phyloP scores from a whole-genome alignment of 2,888 invertebrate genomes.

The Synergus japonicus region DNA sequence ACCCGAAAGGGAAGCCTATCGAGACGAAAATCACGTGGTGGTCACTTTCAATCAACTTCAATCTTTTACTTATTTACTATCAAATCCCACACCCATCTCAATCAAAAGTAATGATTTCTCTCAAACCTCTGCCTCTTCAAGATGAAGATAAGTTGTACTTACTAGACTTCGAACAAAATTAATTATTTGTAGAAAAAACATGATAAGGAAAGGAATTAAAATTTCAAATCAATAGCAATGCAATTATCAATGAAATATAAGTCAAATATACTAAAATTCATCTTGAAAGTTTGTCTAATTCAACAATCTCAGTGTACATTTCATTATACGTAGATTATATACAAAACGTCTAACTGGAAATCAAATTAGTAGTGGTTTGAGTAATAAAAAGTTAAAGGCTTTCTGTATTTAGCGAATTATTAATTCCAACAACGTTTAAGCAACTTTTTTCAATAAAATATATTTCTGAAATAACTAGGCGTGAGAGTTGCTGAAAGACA shows the following conservation, averaged over 20 bases:
- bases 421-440: too few species aligned
- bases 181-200: neutral
- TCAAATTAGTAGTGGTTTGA: neutral
- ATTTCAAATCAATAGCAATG: neutral
- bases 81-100: neutral
- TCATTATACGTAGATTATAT: neutral
- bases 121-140: neutral
- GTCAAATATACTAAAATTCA: neutral
- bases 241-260: neutral
- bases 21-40: conserved; percentile 28
- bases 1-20: conserved; percentile 22
- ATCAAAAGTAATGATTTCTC: conserved; percentile 1
- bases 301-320: neutral
- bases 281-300: neutral
- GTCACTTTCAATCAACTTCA: conserved; percentile 27
- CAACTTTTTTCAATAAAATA: neutral
- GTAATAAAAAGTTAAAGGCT: neutral
- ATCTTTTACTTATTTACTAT: conserved; percentile 1
- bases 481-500: neutral
- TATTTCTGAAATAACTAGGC: neutral
- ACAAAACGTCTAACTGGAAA: conserved; percentile 3
- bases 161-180: neutral
- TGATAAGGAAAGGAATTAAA: neutral
- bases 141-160: neutral
- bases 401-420: too few species aligned